A percentile compares a stretch with the other conserved stretches of the same genome.
phyloP scores from a whole-genome alignment of 2,113 vertebrate genomes.

The Alaudala cheleensis region DNA sequence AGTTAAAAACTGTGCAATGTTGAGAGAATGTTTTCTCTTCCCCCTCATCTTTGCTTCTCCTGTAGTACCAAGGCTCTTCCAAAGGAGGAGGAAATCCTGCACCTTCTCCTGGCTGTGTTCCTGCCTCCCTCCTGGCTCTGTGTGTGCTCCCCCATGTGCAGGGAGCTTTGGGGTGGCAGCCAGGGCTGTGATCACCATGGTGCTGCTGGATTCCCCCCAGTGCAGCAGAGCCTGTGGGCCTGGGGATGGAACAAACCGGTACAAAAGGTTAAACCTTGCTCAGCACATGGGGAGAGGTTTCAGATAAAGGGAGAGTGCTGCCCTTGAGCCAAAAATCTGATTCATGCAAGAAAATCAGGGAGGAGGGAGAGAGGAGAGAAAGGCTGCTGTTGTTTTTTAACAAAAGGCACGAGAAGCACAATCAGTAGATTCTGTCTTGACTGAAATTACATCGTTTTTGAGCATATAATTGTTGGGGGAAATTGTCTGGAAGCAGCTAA shows the following conservation, averaged over 20 bases:
- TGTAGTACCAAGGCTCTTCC: too few species aligned
- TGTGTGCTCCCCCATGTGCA: fast-evolving
- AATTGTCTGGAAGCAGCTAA: not conserved
- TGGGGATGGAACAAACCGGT: slow-evolving; percentile 32
- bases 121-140: not conserved
- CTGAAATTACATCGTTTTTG: slow-evolving; percentile 26
- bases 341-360: not conserved
- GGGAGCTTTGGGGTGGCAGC: not conserved
- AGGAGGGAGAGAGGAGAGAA: not conserved
- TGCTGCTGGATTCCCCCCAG: not conserved
- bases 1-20: too few species aligned
- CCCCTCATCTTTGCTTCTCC: too few species aligned
- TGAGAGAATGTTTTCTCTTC: too few species aligned
- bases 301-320: not conserved
- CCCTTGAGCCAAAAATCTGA: slow-evolving; percentile 28
- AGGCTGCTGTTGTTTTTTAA: slow-evolving; percentile 36
- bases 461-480: not conserved
- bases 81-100: too few species aligned
- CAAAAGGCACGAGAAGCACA: slow-evolving; percentile 24
- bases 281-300: not conserved
- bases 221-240: not conserved
- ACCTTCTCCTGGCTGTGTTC: fast-evolving
- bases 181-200: not conserved
- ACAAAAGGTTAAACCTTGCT: slow-evolving; percentile 38
- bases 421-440: slow-evolving; percentile 47